phyloP scores from a whole-genome alignment of 2,113 vertebrate species.

The Oplegnathus fasciatus region DNA sequence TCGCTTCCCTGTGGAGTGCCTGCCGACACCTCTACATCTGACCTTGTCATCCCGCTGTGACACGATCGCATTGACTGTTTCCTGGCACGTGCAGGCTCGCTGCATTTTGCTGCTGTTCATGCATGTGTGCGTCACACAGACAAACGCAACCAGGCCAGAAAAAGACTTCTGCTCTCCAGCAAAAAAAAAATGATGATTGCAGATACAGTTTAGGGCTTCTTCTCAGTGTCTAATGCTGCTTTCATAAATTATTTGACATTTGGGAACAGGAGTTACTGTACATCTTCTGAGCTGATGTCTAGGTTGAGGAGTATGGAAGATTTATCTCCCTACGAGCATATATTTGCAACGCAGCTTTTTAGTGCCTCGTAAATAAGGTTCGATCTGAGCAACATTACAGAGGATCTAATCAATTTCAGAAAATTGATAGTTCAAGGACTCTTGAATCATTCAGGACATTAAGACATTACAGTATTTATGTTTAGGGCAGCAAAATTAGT shows the following conservation, averaged over 20 bases:
- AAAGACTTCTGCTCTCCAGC: constrained; percentile 6
- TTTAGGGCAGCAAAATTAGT: not conserved
- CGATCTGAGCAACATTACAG: not conserved
- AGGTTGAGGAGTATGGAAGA: not conserved
- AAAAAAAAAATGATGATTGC: not conserved
- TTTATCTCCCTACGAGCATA: constrained; percentile 12
- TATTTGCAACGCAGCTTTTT: constrained; percentile 35
- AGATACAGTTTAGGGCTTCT: not conserved
- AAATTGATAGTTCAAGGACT: constrained; percentile 6
- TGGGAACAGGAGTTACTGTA: constrained; percentile 18
- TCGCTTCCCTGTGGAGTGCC: constrained; percentile 58
- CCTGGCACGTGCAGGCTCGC: constrained; percentile 17
- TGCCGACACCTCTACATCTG: constrained; percentile 61
- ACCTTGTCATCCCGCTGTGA: constrained; percentile 71
- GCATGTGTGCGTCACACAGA: constrained; percentile 25
- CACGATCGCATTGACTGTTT: constrained; percentile 46
- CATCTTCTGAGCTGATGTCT: constrained; percentile 18
- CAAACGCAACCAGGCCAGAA: constrained; percentile 4
- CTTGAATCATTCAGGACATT: not conserved
- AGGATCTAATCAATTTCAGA: constrained; percentile 15
- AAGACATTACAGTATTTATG: not conserved
- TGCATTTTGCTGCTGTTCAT: constrained; percentile 26
- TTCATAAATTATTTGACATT: constrained; percentile 41
- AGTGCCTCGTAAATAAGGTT: constrained; percentile 43
- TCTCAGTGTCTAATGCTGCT: constrained; percentile 11